Evolutionary conservation across 1,140 invertebrate species (phyloP), one percentile per base, ranked within the genome.

Genomic region (Euwallacea similis): DNA sequence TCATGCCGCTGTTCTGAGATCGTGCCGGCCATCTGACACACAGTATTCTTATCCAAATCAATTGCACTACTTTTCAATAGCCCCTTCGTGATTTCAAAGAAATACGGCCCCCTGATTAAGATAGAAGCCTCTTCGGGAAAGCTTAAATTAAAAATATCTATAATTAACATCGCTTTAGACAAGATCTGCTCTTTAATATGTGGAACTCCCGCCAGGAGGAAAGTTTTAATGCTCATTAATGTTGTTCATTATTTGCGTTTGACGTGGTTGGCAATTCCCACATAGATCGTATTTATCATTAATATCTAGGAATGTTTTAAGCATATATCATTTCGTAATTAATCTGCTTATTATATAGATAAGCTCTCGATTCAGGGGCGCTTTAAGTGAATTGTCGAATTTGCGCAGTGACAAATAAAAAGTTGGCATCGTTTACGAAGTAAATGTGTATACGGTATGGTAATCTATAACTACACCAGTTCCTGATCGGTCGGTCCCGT

Each of bases 391-490:
- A 64, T 64, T 16, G 61, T 15, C 44, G 44, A 64, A 64, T 47
- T 64, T 42, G 0, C 41, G 42, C 42, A 7, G 53, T 42, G 33
- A 66, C 64, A 55, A 64, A 71, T 63, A 71, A 71, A 71, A 71
- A 64, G 47, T 64, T 7, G 13, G 47, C 10, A 63, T 43, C 61
- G 60, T 44, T 21, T 53, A 41, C 65, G 53, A 60, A 69, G 50
- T 62, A 74, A 72, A 70, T 71, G 68, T 67, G 69, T 73, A 72
- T 73, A 62, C 58, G 58, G 58, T 69, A 61, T 64, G 62, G 68
- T 75, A 76, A 77, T 77, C 75, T 75, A 77, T 76, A 76, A 77
- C 75, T 77, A 69, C 74, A 55, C 70, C 70, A 76, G 71, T 76
- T 75, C 74, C 75, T 73, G 75, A 72, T 72, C 72, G 64, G 73